Conservation (phyloP, 2,113 vertebrate species). For the Regulus satrapa region DNA sequence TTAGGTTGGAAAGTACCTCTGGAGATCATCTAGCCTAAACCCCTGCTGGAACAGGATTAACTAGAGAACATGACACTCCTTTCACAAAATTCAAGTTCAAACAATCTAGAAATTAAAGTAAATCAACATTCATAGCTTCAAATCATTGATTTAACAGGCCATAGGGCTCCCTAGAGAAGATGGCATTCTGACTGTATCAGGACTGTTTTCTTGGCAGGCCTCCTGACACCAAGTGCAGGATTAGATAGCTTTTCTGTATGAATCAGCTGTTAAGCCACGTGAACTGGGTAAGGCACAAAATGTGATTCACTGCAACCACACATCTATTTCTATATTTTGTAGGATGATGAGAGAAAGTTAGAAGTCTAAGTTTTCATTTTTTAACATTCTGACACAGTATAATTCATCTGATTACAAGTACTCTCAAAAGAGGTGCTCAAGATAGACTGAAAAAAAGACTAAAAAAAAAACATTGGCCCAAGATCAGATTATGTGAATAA, state of each 20-base stretch:
- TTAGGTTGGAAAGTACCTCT: background rate
- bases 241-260: slow-evolving; percentile 20
- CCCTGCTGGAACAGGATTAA: background rate
- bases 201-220: background rate
- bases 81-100: background rate
- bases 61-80: background rate
- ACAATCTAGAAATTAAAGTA: background rate
- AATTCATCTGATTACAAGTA: background rate
- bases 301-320: slow-evolving; percentile 22
- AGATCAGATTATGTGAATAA: background rate
- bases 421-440: background rate
- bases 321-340: slow-evolving; percentile 20
- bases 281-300: slow-evolving; percentile 28
- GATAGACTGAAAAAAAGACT: background rate
- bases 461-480: background rate
- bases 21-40: background rate
- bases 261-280: slow-evolving; percentile 53
- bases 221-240: slow-evolving; percentile 35
- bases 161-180: background rate
- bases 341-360: background rate
- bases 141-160: background rate
- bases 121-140: background rate
- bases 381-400: background rate
- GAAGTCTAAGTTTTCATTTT: background rate
- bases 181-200: background rate